Base-by-base conservation (phyloP, 1,140 invertebrate species). In the Drosophila asahinai region DNA sequence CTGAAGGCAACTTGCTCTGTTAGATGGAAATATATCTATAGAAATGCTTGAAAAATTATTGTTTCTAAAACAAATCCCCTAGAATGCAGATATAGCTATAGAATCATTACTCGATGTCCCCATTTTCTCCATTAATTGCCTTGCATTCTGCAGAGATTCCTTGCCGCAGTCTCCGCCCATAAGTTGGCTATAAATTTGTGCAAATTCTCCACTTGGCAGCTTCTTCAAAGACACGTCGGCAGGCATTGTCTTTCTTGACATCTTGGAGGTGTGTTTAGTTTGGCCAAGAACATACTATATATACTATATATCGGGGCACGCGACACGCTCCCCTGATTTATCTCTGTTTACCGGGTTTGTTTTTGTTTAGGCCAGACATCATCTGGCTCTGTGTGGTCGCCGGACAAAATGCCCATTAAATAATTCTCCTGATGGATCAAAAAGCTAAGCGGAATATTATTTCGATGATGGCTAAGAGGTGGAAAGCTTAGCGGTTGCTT, bases 311-410 rank as follows among this genome's bases (percentile, higher is more conserved):
- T 40, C 58, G 36, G 81, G 84, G 66, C 84, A 86, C 81, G 86
- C 81, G 86, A 76, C 86, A 74, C 64, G 70, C 54, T 75, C 19
- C 54, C 27, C 62, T 90, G 79, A 89, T 89, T 89, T 90, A 89
- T 89, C 51, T 66, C 12, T 81, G 66, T 79, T 89, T 80, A 59
- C 59, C 66, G 38, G 9, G 36, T 17, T 68, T 65, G 51, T 66
- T 43, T 68, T 68, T 55, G 36, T 36, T 63, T 51, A 36, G 68
- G n/a, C 27, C 25, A 47, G 25, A 9, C 38, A 52, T 40, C 47
- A 30, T 58, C 38, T 52, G n/a, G 25, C 14, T 43, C 12, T 38
- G 36, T 14, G 36, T 42, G 7, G 15, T 55, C 40, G n/a, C 36
- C 19, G 52, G 38, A 11, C 14, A 43, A 71, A 66, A 38, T 47